A percentile compares a stretch with the other conserved stretches of the same genome.
Evolutionary conservation across 2,797 vertebrate species (phyloP).

Genomic region (Buphagus erythrorhynchus): DNA sequence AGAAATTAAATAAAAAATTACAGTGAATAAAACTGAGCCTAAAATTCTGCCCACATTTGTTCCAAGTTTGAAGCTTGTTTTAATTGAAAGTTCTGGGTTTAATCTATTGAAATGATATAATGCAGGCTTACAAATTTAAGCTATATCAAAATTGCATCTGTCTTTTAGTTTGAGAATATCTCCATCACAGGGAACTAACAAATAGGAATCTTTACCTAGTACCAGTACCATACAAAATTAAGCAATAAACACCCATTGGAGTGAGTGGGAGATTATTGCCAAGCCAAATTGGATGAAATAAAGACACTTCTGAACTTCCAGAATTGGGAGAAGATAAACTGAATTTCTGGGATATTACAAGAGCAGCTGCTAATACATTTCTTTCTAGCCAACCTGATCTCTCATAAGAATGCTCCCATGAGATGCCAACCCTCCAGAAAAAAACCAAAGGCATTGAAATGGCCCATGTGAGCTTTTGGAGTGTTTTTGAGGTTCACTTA

Average conservation of each 20-base stretch:
- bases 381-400: background rate
- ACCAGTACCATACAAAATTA: background rate
- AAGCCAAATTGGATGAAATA: background rate
- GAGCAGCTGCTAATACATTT: background rate
- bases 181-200: background rate
- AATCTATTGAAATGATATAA: background rate
- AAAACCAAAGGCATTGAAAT: background rate
- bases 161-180: background rate
- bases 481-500: background rate
- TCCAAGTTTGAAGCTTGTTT: background rate
- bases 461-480: background rate
- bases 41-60: background rate
- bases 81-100: background rate
- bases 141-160: background rate
- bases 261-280: background rate
- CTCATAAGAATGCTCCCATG: background rate
- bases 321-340: background rate
- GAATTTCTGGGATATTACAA: background rate
- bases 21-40: background rate
- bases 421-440: background rate
- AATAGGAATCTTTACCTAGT: background rate
- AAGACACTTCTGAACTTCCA: background rate
- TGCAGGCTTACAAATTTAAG: background rate
- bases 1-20: background rate
- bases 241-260: background rate